phyloP scores from a whole-genome alignment of 1,140 invertebrate species.

The Heliconius eleuchia region DNA sequence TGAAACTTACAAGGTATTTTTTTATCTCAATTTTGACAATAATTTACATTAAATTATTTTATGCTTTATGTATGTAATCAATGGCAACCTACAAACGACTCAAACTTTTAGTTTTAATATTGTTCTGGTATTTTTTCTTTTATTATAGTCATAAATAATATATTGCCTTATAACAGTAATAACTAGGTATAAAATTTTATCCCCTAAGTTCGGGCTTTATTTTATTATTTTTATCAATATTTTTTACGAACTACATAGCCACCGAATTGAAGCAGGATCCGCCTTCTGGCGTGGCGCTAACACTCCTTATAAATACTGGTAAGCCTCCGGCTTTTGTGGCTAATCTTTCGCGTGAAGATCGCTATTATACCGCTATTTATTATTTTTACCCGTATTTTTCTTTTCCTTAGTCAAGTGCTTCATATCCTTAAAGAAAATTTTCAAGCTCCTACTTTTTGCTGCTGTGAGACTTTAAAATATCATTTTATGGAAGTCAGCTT shows the following conservation, averaged over 20 bases:
- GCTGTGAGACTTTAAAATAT: not conserved
- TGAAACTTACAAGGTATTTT: too few species aligned
- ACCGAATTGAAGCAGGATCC: conserved; percentile 52
- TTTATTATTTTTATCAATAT: conserved; percentile 17
- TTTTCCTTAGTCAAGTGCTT: conserved; percentile 71
- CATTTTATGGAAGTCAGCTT: not conserved
- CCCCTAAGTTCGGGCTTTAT: not conserved
- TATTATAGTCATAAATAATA: not conserved
- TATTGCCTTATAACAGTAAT: not conserved
- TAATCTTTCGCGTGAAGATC: conserved; percentile 80
- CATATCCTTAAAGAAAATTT: conserved; percentile 61
- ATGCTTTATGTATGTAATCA: not conserved
- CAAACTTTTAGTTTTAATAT: not conserved
- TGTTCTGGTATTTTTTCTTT: not conserved
- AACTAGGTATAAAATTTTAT: conserved; percentile 1
- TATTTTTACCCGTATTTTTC: conserved; percentile 74
- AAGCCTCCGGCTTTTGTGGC: conserved; percentile 75
- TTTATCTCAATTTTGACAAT: too few species aligned
- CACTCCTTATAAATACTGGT: conserved; percentile 79
- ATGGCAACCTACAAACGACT: not conserved
- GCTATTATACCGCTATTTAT: conserved; percentile 80
- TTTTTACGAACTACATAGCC: conserved; percentile 48
- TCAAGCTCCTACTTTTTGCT: conserved; percentile 32
- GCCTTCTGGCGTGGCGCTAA: conserved; percentile 67
- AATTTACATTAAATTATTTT: too few species aligned